phyloP scores from a whole-genome alignment of 2,888 invertebrate genomes.

The Actias luna region DNA sequence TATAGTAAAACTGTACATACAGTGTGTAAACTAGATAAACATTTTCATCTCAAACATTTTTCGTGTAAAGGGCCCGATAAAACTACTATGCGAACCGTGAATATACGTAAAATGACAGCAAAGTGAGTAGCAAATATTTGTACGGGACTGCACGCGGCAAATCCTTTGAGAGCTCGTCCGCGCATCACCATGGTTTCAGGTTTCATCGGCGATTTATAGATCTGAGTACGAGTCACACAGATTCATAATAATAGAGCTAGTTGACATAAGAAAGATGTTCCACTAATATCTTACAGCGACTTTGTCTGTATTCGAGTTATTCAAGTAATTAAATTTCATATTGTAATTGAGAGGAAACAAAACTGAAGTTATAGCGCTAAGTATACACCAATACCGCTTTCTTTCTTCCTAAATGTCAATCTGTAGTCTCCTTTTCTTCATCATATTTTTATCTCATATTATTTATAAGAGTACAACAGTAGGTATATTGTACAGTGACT shows the following conservation, averaged over 20 bases:
- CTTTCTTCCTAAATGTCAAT: too few species aligned
- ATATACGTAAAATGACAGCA: conserved; percentile 38
- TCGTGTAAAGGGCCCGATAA: conserved; percentile 8
- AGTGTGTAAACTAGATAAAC: background rate
- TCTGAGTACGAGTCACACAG: background rate
- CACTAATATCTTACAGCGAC: background rate
- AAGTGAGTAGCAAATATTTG: conserved; percentile 63
- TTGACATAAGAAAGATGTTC: background rate
- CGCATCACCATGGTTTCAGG: conserved; percentile 37
- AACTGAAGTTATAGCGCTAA: too few species aligned
- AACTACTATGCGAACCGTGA: conserved; percentile 7
- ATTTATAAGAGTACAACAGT: too few species aligned
- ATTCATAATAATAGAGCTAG: background rate
- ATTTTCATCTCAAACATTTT: background rate
- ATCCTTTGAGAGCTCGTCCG: conserved; percentile 57
- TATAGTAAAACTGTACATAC: background rate
- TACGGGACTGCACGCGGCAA: conserved; percentile 47
- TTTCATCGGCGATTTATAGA: conserved; percentile 21
- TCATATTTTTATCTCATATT: too few species aligned
- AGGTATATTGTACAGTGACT: too few species aligned
- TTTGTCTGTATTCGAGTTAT: background rate
- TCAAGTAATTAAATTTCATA: background rate
- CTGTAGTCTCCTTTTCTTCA: too few species aligned
- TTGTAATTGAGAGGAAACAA: too few species aligned
- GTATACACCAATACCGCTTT: too few species aligned